phyloP scores from a whole-genome alignment of 2,888 invertebrate species.

The Nudaria mundana region DNA sequence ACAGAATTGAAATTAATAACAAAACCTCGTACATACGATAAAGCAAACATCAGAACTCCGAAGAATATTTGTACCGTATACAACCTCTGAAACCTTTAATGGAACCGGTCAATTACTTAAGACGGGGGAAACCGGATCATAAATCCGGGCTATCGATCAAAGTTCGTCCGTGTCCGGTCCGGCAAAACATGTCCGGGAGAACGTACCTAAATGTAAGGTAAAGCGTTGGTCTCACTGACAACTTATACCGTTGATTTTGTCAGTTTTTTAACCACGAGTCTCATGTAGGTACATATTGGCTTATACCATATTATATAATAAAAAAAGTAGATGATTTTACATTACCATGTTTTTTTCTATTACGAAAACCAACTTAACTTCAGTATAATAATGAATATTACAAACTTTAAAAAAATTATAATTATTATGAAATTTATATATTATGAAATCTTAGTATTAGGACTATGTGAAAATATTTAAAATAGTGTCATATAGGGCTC shows the following conservation, averaged over 20 bases:
- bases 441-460: no score
- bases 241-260: background rate
- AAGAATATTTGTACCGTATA: constrained; percentile 36
- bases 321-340: no score
- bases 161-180: constrained; percentile 56
- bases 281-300: no score
- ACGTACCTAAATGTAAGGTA: constrained; percentile 11
- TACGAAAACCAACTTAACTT: no score
- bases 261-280: no score
- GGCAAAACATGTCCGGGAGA: constrained; percentile 33
- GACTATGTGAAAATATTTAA: no score
- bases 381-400: no score
- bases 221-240: background rate
- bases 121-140: constrained; percentile 71
- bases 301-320: no score
- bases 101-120: constrained; percentile 78
- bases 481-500: no score
- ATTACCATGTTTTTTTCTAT: no score
- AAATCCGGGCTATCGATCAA: constrained; percentile 76
- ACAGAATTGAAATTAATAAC: constrained; percentile 33
- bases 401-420: no score
- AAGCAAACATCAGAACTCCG: constrained; percentile 31
- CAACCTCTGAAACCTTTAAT: constrained; percentile 54
- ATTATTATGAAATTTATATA: no score
- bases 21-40: constrained; percentile 25